Evolutionary conservation across 2,113 vertebrate genomes (phyloP), one percentile per base, ranked within the genome.

Genomic region (Pluvialis apricaria): DNA sequence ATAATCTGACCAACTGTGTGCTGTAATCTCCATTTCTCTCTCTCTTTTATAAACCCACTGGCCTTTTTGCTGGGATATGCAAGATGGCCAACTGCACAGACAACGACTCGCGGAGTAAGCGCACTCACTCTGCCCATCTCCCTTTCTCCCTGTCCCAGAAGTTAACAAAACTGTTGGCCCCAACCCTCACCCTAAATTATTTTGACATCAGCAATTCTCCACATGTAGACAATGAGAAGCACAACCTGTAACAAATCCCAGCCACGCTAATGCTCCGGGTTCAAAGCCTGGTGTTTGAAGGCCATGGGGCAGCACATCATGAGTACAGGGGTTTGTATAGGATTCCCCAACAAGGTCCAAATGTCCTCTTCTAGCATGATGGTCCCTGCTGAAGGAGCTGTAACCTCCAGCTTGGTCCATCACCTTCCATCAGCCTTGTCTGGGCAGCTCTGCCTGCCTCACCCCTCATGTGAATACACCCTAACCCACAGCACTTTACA

Each of bases 241-340:
- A 58, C 25, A 32, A 38, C 42, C 86, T 77, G 62, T 73, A 73
- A 55, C 34, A 92, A 90, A 72, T 20, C 8, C 19, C 31, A 68
- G 20, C 5, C 8, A 38, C 4, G 16, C 6, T 0, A 0, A 6
- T 8, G 34, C 14, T 80, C 34, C 5, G 2, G 11, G 9, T 80
- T 92, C 52, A 72, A 80, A 88, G 44, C 16, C 19, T 65, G 14
- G 22, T 52, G 11, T 72, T 52, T 61, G 66, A 90, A 92, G 65
- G 32, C 52, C 49, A 12, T 21, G 42, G 12, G 42, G 20, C 13
- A 82, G 66, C 40, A 44, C 0, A 1, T n/a, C 60, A 57, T 14
- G 36, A 55, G 20, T 34, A 88, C 20, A 44, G 40, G 16, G 11
- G 22, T 55, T 85, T 66, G 45, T 26, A 44, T 0, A 38, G 38